Base-by-base conservation (phyloP, 1,140 invertebrate species). In the Camponotus floridanus region DNA sequence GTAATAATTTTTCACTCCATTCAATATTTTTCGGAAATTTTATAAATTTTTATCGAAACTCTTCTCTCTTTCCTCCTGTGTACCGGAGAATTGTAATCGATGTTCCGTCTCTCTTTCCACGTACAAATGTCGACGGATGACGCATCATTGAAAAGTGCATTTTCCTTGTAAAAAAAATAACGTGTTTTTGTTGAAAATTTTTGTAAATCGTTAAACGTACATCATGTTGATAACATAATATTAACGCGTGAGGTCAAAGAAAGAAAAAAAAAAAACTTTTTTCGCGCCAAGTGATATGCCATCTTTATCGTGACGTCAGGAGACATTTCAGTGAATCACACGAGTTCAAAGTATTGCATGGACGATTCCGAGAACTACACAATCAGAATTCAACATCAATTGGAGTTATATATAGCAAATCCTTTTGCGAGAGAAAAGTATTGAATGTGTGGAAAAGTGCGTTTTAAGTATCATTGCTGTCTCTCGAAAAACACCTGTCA, bases 271-370 rank as follows among this genome's bases (percentile, higher is more conserved):
- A 15, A 15, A n/a, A 3, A 36, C 36, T 74, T 57, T 31, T 57
- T 59, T 59, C 55, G n/a, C 33, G 13, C 36, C 21, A 13, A 61
- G 42, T 36, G 13, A 8, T 39, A 21, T 21, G 3, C 55, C 13
- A 8, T 76, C 55, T 18, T 21, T 67, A 9, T 42, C 51, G 11
- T 79, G 76, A 79, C 76, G 76, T 79, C 76, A 79, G 15, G 6
- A 59, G 15, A 83, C 68, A 26, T 83, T 61, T 21, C n/a, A 33
- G 31, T 74, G 79, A 83, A 74, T 83, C 79, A 81, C 79, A 81
- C 26, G 55, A 81, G 36, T 45, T 78, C 15, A 1, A 13, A 5
- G 31, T 61, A 81, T n/a, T 21, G 36, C 36, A 21, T 7, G 64
- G n/a, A 11, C 13, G 21, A 26, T 71, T 68, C 13, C 1, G 11